phyloP scores from a whole-genome alignment of 2,113 vertebrate species.

The Triplophysa dalaica region DNA sequence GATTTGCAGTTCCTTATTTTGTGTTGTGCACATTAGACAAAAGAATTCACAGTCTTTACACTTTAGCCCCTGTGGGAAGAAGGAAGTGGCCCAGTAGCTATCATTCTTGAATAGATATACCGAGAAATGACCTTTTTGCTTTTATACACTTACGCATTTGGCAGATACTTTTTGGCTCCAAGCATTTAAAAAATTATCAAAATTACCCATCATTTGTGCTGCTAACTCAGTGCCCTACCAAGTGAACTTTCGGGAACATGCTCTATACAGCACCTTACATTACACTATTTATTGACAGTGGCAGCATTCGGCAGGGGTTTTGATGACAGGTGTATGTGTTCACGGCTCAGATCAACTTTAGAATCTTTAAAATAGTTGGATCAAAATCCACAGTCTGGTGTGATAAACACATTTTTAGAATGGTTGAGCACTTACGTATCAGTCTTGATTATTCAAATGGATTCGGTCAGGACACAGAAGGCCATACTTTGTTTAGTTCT shows the following conservation, averaged over 20 bases:
- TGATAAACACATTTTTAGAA: no score
- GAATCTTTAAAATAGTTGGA: background rate
- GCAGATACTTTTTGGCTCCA: no score
- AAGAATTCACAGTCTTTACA: conserved; percentile 27
- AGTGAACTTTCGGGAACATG: no score
- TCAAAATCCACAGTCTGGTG: background rate
- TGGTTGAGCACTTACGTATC: no score
- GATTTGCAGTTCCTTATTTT: conserved; percentile 75
- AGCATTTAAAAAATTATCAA: no score
- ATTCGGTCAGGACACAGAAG: background rate
- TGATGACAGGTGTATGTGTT: background rate
- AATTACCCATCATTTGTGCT: no score
- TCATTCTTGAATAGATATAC: background rate
- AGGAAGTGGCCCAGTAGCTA: conserved; percentile 44
- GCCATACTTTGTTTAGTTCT: background rate
- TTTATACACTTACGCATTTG: background rate
- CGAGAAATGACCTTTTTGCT: conserved; percentile 11
- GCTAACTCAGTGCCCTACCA: no score
- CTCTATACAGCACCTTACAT: background rate
- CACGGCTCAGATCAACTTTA: background rate
- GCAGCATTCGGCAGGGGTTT: background rate
- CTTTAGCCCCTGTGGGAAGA: conserved; percentile 32
- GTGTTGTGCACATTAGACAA: conserved; percentile 54
- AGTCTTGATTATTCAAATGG: background rate
- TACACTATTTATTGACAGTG: no score